Conservation (phyloP, 2,113 vertebrate genomes). For the Corydoras maculifer region DNA sequence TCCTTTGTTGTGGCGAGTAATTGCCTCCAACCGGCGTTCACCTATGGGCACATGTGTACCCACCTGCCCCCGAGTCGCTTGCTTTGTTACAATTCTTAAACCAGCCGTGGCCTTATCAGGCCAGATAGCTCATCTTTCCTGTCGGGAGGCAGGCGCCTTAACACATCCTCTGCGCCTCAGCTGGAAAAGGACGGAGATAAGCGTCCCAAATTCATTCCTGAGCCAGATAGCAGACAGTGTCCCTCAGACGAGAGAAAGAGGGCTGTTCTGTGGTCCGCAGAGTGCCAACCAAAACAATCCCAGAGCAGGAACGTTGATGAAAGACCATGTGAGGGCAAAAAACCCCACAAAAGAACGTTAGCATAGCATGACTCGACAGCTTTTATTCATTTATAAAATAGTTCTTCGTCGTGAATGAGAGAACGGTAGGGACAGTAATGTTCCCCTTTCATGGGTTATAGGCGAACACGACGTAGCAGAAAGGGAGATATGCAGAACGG, state of each 20-base stretch:
- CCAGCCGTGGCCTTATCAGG: conserved; percentile 55
- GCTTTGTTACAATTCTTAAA: conserved; percentile 55
- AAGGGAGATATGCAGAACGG: too few relatives aligned
- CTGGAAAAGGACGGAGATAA: conserved; percentile 41
- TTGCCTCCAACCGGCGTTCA: conserved; percentile 30
- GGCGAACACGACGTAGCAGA: too few relatives aligned
- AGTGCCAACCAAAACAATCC: conserved; percentile 53
- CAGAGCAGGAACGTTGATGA: conserved; percentile 56
- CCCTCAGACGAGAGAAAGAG: conserved; percentile 26
- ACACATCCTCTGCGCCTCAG: conserved; percentile 45
- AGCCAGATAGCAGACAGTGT: conserved; percentile 46
- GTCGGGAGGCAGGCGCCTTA: conserved; percentile 40
- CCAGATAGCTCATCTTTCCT: conserved; percentile 45
- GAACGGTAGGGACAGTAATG: too few relatives aligned
- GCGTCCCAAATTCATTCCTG: conserved; percentile 53
- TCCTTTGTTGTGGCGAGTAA: conserved; percentile 35
- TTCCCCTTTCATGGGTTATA: too few relatives aligned
- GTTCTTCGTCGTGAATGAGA: too few relatives aligned
- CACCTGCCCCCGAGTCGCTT: conserved; percentile 48
- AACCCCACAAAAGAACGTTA: too few relatives aligned
- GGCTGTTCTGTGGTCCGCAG: conserved; percentile 39
- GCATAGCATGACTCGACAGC: too few relatives aligned
- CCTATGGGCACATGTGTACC: conserved; percentile 34
- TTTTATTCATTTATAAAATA: too few relatives aligned
- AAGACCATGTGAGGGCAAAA: conserved; percentile 52